These are phyloP conservation scores for Scaptomyza hsui DNA, from an alignment of 1,140 invertebrate genomes.

Conservation along the genomic window DNA sequence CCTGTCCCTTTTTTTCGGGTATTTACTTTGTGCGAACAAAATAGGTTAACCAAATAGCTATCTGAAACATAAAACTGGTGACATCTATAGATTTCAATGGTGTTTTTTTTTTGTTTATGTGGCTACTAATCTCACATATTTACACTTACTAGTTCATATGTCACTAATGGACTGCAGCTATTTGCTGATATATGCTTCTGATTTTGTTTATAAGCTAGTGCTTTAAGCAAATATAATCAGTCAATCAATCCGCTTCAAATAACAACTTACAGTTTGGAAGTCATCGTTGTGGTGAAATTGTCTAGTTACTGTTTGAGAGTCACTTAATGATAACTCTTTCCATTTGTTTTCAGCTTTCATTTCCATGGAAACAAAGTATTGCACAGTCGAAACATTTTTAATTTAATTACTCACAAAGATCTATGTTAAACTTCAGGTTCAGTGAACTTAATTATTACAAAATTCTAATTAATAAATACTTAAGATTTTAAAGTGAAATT, in stretches of 20 bases:
- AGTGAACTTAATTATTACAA: not conserved
- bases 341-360: not conserved
- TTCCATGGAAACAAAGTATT: not conserved
- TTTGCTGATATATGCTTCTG: slow-evolving; percentile 7
- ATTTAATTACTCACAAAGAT: not conserved
- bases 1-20: slow-evolving; percentile 26
- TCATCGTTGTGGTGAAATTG: too few relatives aligned
- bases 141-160: not conserved
- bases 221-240: slow-evolving; percentile 40
- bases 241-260: slow-evolving; percentile 45
- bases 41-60: slow-evolving; percentile 30
- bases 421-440: not conserved
- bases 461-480: slow-evolving; percentile 8
- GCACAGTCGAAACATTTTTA: not conserved
- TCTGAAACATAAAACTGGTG: slow-evolving; percentile 39
- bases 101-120: too few relatives aligned
- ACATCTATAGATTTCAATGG: slow-evolving; percentile 9
- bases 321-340: not conserved
- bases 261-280: not conserved
- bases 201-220: slow-evolving; percentile 3
- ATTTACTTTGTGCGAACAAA: slow-evolving; percentile 22
- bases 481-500: slow-evolving; percentile 3
- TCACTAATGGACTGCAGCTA: slow-evolving; percentile 37
- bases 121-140: slow-evolving; percentile 13
- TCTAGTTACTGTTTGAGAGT: not conserved